Conservation (phyloP, 37 sponge, comb jelly and placozoan genomes). For the Chondrilla cf. caribensis region DNA sequence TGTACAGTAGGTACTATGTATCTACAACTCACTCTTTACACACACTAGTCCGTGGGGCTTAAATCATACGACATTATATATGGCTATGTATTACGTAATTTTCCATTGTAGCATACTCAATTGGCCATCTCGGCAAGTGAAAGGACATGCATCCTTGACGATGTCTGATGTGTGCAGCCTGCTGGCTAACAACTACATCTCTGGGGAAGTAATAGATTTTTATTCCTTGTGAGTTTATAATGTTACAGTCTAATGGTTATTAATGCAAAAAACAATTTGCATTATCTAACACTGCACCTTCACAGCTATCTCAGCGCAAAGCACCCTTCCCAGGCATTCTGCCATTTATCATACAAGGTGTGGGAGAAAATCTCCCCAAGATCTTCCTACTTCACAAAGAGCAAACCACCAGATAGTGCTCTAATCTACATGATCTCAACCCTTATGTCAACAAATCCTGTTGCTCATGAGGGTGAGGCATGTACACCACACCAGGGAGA, state of each 20-base stretch:
- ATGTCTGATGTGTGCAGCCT: background rate
- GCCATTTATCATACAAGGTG: slow-evolving; percentile 7
- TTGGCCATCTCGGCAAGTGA: slow-evolving; percentile 12
- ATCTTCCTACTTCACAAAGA: background rate
- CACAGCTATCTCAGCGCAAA: background rate
- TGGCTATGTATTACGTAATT: background rate
- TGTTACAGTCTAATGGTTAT: background rate
- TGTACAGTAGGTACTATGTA: no score
- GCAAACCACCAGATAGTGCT: background rate
- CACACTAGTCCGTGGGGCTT: no score
- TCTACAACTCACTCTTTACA: no score
- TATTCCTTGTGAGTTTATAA: background rate
- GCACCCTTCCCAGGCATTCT: background rate
- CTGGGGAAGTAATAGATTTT: slow-evolving; percentile 2
- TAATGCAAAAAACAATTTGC: no score
- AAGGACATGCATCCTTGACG: background rate
- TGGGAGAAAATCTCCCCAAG: background rate
- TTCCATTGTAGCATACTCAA: background rate
- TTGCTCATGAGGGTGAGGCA: no score
- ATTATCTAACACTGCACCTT: no score
- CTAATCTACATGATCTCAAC: background rate
- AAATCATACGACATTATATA: background rate
- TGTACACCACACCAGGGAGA: no score
- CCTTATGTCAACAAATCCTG: no score
- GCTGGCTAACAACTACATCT: background rate